These are phyloP conservation scores for Lottia scabra DNA, from an alignment of 2,888 invertebrate species.

Conservation along the genomic window DNA sequence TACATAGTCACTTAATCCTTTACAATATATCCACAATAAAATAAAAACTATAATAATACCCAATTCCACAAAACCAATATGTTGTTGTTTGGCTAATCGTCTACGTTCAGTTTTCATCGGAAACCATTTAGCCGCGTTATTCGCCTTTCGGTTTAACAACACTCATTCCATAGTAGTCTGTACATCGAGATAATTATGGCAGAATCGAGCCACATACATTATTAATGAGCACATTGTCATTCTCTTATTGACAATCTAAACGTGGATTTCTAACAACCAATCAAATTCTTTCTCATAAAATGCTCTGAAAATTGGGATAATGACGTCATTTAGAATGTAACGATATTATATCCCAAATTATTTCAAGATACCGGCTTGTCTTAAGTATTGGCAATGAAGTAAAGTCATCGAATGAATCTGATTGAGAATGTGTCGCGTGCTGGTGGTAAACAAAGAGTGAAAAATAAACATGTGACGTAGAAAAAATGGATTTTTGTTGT, in stretches of 20 bases:
- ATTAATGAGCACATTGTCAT: conserved; percentile 6
- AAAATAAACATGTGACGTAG: background rate
- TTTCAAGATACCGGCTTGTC: too few species aligned
- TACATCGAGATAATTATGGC: background rate
- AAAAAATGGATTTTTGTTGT: too few species aligned
- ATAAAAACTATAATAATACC: background rate
- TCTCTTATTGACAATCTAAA: background rate
- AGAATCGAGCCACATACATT: background rate
- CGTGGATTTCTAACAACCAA: background rate
- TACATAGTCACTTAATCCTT: background rate
- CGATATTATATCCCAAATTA: background rate
- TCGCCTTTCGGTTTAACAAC: background rate
- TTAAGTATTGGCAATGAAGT: too few species aligned
- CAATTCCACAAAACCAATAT: background rate
- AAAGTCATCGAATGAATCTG: too few species aligned
- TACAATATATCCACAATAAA: conserved; percentile 3
- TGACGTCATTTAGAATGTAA: background rate
- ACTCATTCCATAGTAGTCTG: too few species aligned
- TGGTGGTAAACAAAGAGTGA: background rate
- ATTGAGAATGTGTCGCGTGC: background rate
- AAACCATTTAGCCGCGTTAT: background rate
- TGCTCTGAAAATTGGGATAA: background rate
- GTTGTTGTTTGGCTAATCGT: background rate
- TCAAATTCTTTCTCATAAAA: background rate
- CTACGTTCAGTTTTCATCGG: background rate